Conservation (phyloP, 2,888 invertebrate species). For the Protonemura montana region DNA sequence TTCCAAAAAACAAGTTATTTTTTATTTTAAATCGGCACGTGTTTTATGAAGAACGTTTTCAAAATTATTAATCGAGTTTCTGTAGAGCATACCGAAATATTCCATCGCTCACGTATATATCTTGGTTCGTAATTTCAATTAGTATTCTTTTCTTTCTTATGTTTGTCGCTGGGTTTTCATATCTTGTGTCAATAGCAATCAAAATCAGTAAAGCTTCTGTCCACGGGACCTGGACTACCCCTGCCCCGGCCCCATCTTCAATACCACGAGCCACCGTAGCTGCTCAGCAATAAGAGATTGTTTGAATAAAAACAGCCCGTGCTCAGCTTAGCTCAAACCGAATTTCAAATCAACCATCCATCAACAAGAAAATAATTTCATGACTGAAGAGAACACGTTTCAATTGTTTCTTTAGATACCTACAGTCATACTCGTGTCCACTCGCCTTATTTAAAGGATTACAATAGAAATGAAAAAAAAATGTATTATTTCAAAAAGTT, state of each 20-base stretch:
- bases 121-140: constrained; percentile 43
- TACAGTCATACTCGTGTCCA: not conserved
- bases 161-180: not conserved
- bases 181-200: constrained; percentile 44
- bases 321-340: not conserved
- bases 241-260: not conserved
- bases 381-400: not conserved
- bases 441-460: not conserved
- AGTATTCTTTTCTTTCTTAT: constrained; percentile 46
- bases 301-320: not conserved
- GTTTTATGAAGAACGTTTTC: not conserved
- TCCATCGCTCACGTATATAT: not conserved
- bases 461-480: not conserved
- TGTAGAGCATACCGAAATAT: not conserved
- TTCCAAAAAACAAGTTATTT: constrained; percentile 1
- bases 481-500: not conserved
- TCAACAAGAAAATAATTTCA: not conserved
- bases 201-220: constrained; percentile 34
- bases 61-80: not conserved
- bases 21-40: not conserved
- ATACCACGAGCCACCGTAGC: not conserved
- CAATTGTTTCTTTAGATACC: not conserved
- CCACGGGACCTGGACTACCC: not conserved
- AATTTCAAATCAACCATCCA: not conserved
- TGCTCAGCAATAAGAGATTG: not conserved